These are phyloP conservation scores for Odontothrips loti DNA, from an alignment of 2,888 invertebrate genomes.

Conservation along the genomic window DNA sequence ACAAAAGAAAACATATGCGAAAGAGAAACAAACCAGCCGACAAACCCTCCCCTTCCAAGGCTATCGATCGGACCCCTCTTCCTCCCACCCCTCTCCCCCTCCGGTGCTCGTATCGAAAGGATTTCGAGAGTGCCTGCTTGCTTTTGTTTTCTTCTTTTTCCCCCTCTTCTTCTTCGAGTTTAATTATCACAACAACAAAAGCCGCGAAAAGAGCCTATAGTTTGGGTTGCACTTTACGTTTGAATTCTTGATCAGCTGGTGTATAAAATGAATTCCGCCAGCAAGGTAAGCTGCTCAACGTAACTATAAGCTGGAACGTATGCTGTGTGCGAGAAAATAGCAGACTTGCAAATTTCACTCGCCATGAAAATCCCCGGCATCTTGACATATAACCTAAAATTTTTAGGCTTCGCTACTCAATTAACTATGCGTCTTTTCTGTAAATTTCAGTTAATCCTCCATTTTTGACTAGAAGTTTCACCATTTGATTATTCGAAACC, in stretches of 20 bases:
- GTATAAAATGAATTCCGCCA: conserved; percentile 35
- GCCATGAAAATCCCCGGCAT: neutral
- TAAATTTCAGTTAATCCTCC: neutral
- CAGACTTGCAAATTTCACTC: neutral
- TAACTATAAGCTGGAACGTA: neutral
- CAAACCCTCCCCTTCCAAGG: neutral
- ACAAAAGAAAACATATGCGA: conserved; percentile 21
- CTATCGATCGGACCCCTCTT: neutral
- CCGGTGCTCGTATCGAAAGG: no score
- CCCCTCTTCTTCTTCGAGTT: no score
- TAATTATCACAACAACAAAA: neutral
- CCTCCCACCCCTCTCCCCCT: neutral
- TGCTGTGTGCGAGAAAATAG: neutral
- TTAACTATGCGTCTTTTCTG: neutral
- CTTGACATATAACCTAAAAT: neutral
- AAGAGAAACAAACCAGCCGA: conserved; percentile 13
- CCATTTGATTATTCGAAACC: neutral
- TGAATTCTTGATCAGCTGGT: neutral
- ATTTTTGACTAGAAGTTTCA: neutral
- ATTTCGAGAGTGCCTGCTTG: no score
- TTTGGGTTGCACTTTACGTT: neutral
- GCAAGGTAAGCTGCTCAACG: conserved; percentile 33
- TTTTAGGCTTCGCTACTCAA: no score
- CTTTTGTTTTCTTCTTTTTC: no score
- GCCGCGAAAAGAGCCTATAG: neutral